Percentiles rank a stretch among this genome's conserved stretches.
Conservation (phyloP, 2,888 invertebrate species). For the Epiperipatus broadwayi region DNA sequence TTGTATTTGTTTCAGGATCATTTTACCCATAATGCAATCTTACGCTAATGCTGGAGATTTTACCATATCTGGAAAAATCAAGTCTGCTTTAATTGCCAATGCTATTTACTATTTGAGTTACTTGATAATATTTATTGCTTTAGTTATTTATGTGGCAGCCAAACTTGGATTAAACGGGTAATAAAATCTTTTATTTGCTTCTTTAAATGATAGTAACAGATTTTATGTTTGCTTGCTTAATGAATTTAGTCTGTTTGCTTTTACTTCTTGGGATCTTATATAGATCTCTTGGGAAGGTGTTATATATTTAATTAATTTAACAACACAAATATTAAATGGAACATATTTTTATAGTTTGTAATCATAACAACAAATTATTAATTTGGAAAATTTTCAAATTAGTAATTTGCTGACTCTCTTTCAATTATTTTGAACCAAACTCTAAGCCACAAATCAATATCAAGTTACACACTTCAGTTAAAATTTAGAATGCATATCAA, state of each 20-base stretch:
- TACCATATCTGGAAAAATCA: slow-evolving; percentile 75
- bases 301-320: too few relatives aligned
- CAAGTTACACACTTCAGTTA: too few relatives aligned
- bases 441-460: too few relatives aligned
- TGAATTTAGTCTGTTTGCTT: neutral
- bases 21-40: slow-evolving; percentile 96
- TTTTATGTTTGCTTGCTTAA: slow-evolving; percentile 4
- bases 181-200: slow-evolving; percentile 19
- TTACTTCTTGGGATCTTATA: too few relatives aligned
- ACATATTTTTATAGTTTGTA: too few relatives aligned
- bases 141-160: slow-evolving; percentile 80
- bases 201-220: neutral
- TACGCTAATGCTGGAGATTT: slow-evolving; percentile 97
- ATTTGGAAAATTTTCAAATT: too few relatives aligned
- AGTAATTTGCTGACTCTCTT: too few relatives aligned
- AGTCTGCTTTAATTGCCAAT: slow-evolving; percentile 85
- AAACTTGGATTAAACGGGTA: slow-evolving; percentile 77
- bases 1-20: slow-evolving; percentile 43
- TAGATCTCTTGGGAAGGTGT: too few relatives aligned
- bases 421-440: too few relatives aligned
- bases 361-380: too few relatives aligned
- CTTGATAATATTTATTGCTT: slow-evolving; percentile 73
- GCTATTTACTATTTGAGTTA: slow-evolving; percentile 95
- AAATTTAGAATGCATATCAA: too few relatives aligned
- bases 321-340: too few relatives aligned